phyloP scores from a whole-genome alignment of 2,113 vertebrate species.

The Nothoprocta perdicaria region DNA sequence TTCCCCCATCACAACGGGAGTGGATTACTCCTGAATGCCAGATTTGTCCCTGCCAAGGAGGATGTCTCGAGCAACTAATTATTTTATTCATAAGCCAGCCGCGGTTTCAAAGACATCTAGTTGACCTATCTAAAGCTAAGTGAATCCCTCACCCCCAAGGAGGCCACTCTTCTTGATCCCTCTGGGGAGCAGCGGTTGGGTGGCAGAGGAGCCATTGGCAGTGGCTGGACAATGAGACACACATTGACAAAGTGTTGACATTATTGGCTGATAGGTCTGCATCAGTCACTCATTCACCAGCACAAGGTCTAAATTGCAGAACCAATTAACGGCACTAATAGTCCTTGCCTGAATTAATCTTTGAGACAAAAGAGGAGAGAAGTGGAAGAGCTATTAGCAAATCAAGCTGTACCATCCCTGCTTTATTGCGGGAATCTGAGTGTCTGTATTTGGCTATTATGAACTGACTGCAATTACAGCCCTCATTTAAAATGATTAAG shows the following conservation, averaged over 20 bases:
- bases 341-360: slow-evolving; percentile 99
- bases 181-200: slow-evolving; percentile 15
- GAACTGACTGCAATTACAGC: slow-evolving; percentile 97
- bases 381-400: slow-evolving; percentile 94
- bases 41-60: slow-evolving; percentile 33
- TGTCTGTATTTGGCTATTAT: slow-evolving; percentile 92
- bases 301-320: slow-evolving; percentile 99
- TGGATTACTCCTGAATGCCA: not conserved
- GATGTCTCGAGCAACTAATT: slow-evolving; percentile 1
- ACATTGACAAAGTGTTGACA: slow-evolving; percentile 93
- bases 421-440: slow-evolving; percentile 93
- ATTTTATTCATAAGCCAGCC: slow-evolving; percentile 58
- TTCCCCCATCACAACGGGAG: not conserved
- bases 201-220: not conserved
- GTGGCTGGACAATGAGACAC: slow-evolving; percentile 83
- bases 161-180: slow-evolving; percentile 54
- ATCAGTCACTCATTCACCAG: slow-evolving; percentile 97
- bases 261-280: slow-evolving; percentile 88
- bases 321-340: slow-evolving; percentile 99
- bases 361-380: slow-evolving; percentile 97
- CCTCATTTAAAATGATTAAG: slow-evolving; percentile 98
- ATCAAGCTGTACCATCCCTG: slow-evolving; percentile 96
- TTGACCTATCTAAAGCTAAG: slow-evolving; percentile 67
- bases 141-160: slow-evolving; percentile 57
- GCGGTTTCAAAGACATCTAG: slow-evolving; percentile 70